Base-by-base conservation (phyloP, 2,113 vertebrate genomes). In the Zosterops lateralis region DNA sequence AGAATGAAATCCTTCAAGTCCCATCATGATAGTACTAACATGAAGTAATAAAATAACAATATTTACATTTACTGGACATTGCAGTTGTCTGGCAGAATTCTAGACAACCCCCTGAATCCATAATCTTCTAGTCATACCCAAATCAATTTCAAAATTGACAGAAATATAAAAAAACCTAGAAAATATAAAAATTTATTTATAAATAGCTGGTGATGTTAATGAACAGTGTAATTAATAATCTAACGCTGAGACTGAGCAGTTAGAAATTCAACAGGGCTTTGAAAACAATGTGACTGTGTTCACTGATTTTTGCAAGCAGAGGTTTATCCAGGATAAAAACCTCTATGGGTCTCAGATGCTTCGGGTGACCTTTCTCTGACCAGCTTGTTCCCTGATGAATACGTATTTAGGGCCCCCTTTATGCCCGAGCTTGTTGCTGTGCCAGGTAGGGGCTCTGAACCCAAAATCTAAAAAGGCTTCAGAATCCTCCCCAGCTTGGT, bases 391-490 rank as follows among this genome's bases (percentile, higher is more conserved):
- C 48, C 53, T 3, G 4, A 7, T 3, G 19, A 15, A 42, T 3
- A 1, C 0, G 0, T 24, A 3, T 4, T 42, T 2, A 10, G n/a
- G 56, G 4, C 20, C 9, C 56, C 7, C 19, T 25, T 9, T 4
- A 28, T 34, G 38, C 47, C 56, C 1, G 5, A 38, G 42, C 45
- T 29, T 34, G 53, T 6, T 61, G 58, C 26, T 9, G 26, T 51
- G 75, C 40, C 84, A 88, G 94, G 88, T 47, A 84, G 38, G 58
- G 62, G 71, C 45, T 13, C 24, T 26, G 42, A 50, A 50, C 26
- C 48, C 15, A 50, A 50, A 26, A 26, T 26, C 24, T 50, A 50
- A 50, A 50, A 26, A 50, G 36, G 79, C 47, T 38, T 28, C 66
- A 16, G 26, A 2, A n/a, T 8, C 47, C 72, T 57, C 10, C 12